Conservation (phyloP, 2,113 vertebrate genomes). For the Zosterops japonicus region DNA sequence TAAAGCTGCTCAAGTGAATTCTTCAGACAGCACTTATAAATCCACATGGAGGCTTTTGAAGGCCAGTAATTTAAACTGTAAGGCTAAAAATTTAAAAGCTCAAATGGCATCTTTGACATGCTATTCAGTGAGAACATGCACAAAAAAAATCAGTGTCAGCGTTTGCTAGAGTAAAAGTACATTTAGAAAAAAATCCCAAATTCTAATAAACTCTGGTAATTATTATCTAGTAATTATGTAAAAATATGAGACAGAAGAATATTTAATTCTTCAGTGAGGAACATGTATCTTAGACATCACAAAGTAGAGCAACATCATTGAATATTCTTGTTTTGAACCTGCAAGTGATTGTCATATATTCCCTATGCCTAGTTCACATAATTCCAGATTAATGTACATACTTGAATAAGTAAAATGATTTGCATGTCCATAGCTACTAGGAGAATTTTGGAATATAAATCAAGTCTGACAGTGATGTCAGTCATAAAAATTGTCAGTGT, state of each 20-base stretch:
- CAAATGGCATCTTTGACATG: background rate
- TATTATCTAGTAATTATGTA: background rate
- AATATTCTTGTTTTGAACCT: background rate
- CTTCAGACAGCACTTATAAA: constrained; percentile 57
- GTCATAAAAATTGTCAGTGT: background rate
- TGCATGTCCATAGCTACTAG: background rate
- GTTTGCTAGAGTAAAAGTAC: background rate
- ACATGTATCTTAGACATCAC: background rate
- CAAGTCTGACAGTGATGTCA: background rate
- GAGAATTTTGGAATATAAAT: background rate
- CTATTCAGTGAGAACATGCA: background rate
- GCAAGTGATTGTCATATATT: background rate
- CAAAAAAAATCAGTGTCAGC: background rate
- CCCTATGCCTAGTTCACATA: background rate
- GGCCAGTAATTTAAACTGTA: constrained; percentile 46
- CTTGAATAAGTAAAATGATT: background rate
- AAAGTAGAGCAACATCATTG: background rate
- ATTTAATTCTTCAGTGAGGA: background rate
- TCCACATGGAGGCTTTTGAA: constrained; percentile 38
- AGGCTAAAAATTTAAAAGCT: background rate
- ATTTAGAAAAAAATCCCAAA: background rate
- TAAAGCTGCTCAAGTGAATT: constrained; percentile 57
- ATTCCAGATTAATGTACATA: background rate
- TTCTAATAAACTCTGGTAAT: background rate
- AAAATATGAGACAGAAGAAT: background rate